These are phyloP conservation scores for Antheraea yamamai DNA, from an alignment of 2,888 invertebrate genomes.

Conservation along the genomic window DNA sequence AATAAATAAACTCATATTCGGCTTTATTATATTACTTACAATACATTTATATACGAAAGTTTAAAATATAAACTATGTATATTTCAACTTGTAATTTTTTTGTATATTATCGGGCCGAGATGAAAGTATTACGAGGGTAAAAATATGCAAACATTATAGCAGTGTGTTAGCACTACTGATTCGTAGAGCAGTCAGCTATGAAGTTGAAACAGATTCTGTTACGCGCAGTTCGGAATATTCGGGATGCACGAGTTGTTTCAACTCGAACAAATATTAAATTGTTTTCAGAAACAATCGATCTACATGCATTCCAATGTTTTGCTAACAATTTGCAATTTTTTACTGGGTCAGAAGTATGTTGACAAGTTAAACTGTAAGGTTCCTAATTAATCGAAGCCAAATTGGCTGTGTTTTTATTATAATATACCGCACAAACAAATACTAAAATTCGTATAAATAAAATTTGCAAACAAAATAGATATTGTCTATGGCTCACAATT, in stretches of 20 bases:
- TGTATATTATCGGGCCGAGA: not conserved
- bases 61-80: not conserved
- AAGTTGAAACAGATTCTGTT: slow-evolving; percentile 64
- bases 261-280: slow-evolving; percentile 61
- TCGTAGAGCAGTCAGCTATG: slow-evolving; percentile 57
- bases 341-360: not conserved
- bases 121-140: not conserved
- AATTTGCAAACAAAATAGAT: not conserved
- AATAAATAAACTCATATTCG: not conserved
- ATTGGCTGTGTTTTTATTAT: too few relatives aligned
- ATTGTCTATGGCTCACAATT: not conserved
- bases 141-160: slow-evolving; percentile 6
- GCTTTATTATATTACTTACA: not conserved
- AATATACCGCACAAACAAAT: too few relatives aligned
- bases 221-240: slow-evolving; percentile 56
- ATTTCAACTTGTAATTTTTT: not conserved
- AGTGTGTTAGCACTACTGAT: slow-evolving; percentile 49
- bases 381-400: too few relatives aligned
- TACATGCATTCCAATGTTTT: slow-evolving; percentile 50
- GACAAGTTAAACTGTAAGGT: too few relatives aligned
- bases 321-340: slow-evolving; percentile 50
- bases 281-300: slow-evolving; percentile 63
- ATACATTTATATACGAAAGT: not conserved
- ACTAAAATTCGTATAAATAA: not conserved
- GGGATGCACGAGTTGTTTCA: slow-evolving; percentile 54